phyloP scores from a whole-genome alignment of 2,888 invertebrate species.

The Lasius fuliginosus region DNA sequence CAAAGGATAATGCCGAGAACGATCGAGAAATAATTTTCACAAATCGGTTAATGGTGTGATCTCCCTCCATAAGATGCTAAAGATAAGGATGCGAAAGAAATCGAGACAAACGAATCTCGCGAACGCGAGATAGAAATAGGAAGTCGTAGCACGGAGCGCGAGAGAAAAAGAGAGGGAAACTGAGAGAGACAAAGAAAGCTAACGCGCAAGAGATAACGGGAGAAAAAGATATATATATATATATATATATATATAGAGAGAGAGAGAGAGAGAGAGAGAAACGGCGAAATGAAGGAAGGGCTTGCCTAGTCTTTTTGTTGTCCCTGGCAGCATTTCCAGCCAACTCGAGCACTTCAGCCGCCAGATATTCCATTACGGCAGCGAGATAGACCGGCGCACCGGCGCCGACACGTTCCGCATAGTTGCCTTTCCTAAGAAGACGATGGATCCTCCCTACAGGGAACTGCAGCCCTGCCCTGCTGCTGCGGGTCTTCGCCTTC shows the following conservation, averaged over 20 bases:
- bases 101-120: not conserved
- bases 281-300: conserved; percentile 20
- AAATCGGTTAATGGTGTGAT: not conserved
- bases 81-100: not conserved
- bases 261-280: not conserved
- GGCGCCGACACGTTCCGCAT: conserved; percentile 88
- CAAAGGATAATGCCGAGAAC: not conserved
- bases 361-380: conserved; percentile 89
- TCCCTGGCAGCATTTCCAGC: conserved; percentile 89
- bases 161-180: not conserved
- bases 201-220: conserved; percentile 7
- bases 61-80: not conserved
- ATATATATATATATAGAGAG: not conserved
- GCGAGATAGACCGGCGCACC: conserved; percentile 88
- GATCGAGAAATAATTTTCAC: not conserved
- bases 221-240: not conserved
- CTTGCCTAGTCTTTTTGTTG: conserved; percentile 88
- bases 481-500: conserved; percentile 85
- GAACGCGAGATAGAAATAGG: conserved; percentile 36
- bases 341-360: conserved; percentile 90
- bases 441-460: conserved; percentile 89
- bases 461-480: conserved; percentile 87
- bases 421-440: conserved; percentile 88
- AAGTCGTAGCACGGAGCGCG: not conserved
- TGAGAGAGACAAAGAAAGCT: not conserved